phyloP scores from a whole-genome alignment of 2,797 vertebrate genomes.

The Propithecus deckenii region DNA sequence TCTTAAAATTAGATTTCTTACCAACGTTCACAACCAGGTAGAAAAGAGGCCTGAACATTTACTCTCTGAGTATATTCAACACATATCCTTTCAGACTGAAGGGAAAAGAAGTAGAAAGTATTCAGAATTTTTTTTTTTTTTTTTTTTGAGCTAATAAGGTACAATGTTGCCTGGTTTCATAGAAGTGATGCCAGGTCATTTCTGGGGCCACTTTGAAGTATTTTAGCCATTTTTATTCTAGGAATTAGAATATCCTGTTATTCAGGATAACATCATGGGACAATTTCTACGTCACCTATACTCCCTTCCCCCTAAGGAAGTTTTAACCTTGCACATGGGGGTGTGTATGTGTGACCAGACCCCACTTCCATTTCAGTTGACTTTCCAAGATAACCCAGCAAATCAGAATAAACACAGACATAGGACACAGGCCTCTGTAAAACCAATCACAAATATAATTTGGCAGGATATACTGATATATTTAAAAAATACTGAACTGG shows the following conservation, averaged over 20 bases:
- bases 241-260: background rate
- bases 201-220: background rate
- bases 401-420: constrained; percentile 18
- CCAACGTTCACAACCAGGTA: background rate
- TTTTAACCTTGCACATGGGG: background rate
- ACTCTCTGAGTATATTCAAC: background rate
- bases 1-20: background rate
- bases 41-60: background rate
- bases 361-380: background rate
- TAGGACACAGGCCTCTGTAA: background rate
- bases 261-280: background rate
- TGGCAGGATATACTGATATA: background rate
- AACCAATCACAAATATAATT: background rate
- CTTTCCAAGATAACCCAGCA: constrained; percentile 7
- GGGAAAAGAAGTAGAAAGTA: background rate
- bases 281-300: background rate
- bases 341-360: background rate
- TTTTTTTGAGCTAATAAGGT: background rate
- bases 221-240: background rate
- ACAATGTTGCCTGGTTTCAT: background rate
- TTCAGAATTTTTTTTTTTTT: too few relatives aligned
- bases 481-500: background rate
- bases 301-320: background rate
- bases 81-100: background rate
- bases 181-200: background rate